A percentile compares a stretch with the other conserved stretches of the same genome.
Conservation (phyloP, 2,113 vertebrate species). For the Gobio gobio region DNA sequence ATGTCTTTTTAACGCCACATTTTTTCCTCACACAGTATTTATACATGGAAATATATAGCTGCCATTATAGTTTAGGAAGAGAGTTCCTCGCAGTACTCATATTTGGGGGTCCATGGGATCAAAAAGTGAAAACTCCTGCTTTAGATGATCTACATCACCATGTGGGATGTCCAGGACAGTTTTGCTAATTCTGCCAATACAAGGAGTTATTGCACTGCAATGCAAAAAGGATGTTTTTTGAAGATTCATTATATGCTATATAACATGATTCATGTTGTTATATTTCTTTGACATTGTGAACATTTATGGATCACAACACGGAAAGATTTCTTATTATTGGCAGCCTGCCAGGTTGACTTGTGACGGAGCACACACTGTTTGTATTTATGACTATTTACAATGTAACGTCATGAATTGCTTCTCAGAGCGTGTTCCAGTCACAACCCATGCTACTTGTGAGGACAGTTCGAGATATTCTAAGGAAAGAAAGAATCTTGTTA, state of each 20-base stretch:
- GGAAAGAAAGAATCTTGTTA: conserved; percentile 70
- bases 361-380: neutral
- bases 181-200: neutral
- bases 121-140: neutral
- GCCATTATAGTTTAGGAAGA: too few species aligned
- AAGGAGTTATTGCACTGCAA: neutral
- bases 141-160: neutral
- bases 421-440: conserved; percentile 61
- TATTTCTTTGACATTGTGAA: neutral
- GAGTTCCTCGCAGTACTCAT: neutral
- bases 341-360: neutral
- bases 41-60: too few species aligned
- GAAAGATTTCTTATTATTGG: neutral
- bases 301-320: neutral
- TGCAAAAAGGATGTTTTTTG: too few species aligned
- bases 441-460: conserved; percentile 70
- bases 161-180: neutral
- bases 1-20: neutral
- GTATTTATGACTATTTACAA: neutral
- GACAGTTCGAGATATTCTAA: conserved; percentile 73
- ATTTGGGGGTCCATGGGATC: neutral
- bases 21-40: too few species aligned
- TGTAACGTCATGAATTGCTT: conserved; percentile 33
- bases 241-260: neutral
- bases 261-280: neutral